These are phyloP conservation scores for Spialia ferax DNA, from an alignment of 2,888 invertebrate species.

Conservation along the genomic window DNA sequence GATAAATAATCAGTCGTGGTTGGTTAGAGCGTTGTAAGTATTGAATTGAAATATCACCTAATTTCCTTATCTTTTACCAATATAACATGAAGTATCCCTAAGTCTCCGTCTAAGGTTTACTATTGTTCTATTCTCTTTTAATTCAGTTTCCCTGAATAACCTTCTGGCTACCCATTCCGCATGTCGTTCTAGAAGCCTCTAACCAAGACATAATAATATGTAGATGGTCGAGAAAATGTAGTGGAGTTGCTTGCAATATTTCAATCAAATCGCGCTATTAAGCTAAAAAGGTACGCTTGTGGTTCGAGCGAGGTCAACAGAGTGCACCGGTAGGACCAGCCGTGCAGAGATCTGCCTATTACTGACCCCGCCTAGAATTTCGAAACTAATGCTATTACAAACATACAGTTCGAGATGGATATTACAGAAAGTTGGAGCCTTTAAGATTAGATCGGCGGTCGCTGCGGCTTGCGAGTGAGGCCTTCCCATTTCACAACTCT, in stretches of 20 bases:
- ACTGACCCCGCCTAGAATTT: constrained; percentile 29
- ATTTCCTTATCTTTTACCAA: too few relatives aligned
- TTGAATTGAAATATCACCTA: too few relatives aligned
- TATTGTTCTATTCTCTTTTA: too few relatives aligned
- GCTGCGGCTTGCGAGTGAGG: constrained; percentile 3
- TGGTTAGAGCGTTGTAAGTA: too few relatives aligned
- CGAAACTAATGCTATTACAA: constrained; percentile 14
- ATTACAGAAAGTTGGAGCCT: constrained; percentile 11
- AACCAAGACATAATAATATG: not conserved
- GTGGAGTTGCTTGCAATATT: constrained; percentile 25
- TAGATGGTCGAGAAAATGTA: constrained; percentile 10
- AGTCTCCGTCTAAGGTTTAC: too few relatives aligned
- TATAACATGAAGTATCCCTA: too few relatives aligned
- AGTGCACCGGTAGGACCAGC: constrained; percentile 24
- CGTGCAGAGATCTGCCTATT: constrained; percentile 29
- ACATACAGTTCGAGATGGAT: constrained; percentile 1
- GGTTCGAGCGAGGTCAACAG: constrained; percentile 29
- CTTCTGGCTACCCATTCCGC: too few relatives aligned
- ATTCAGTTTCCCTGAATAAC: too few relatives aligned
- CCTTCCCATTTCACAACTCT: constrained; percentile 16
- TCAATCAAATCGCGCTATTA: constrained; percentile 34
- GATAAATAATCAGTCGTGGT: too few relatives aligned
- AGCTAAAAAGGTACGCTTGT: constrained; percentile 36
- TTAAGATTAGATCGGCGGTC: constrained; percentile 10
- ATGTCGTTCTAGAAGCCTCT: too few relatives aligned